These are phyloP conservation scores for Pogonomyrmex barbatus DNA, from an alignment of 1,140 invertebrate genomes.

Conservation along the genomic window DNA sequence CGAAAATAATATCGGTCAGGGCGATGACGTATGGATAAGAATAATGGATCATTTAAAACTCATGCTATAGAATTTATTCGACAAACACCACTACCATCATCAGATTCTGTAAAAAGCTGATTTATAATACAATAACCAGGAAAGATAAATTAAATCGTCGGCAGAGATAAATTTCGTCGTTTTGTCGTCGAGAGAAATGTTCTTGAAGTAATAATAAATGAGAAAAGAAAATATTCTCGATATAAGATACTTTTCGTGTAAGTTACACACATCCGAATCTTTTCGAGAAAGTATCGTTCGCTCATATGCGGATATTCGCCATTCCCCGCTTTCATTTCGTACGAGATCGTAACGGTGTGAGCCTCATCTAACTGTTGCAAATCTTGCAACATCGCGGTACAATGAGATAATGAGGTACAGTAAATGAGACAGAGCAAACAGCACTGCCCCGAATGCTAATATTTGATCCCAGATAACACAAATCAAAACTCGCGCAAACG, in stretches of 20 bases:
- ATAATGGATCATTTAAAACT: neutral
- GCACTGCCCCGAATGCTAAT: slow-evolving; percentile 5
- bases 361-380: neutral
- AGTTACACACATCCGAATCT: neutral
- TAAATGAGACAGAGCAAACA: slow-evolving; percentile 37
- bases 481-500: slow-evolving; percentile 18
- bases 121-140: neutral
- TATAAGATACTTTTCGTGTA: neutral
- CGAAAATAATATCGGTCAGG: neutral
- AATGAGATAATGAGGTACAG: slow-evolving; percentile 45
- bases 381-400: slow-evolving; percentile 1
- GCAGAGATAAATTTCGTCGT: neutral
- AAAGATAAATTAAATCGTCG: neutral
- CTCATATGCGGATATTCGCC: neutral
- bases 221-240: neutral
- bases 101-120: neutral
- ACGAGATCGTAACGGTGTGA: neutral
- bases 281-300: neutral
- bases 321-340: neutral
- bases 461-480: slow-evolving; percentile 50
- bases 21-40: neutral
- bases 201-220: neutral
- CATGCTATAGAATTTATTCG: neutral
- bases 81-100: neutral
- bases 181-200: neutral